Base-by-base conservation (phyloP, 2,113 vertebrate genomes). In the Gymnogyps californianus region DNA sequence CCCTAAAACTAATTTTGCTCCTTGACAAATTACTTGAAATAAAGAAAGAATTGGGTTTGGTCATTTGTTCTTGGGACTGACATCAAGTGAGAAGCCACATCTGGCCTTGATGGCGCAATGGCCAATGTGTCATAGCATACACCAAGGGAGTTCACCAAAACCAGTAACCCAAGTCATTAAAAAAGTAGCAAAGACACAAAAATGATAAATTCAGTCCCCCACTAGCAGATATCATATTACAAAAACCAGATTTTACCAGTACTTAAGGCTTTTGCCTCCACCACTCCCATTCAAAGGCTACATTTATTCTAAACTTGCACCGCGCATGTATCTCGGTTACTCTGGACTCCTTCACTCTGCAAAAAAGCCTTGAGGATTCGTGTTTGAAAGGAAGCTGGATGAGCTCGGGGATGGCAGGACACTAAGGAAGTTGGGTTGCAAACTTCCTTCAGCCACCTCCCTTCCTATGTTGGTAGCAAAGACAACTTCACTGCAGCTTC, bases 41-140 rank as follows among this genome's bases (percentile, higher is more conserved):
- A 38, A 93, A 90, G 88, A 9, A 85, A 85, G 54, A 58, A 70
- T 38, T 2, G 7, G 72, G 54, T 36, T 26, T 44, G 58, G 13
- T 34, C 11, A 16, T 72, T 90, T 86, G 44, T 42, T 89, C 75
- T 61, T 0, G 2, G 54, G 52, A 40, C 20, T 77, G 62, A 40
- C 40, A 49, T 13, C 5, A 36, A 74, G n/a, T 10, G 40, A 88
- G 67, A 74, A 80, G 79, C 51, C 46, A 46, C 31, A 34, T 55
- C 13, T 76, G 62, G 38, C 28, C 59, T 78, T 28, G 42, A 22
- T 19, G 65, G 46, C 11, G 46, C 69, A 59, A 28, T 0, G 31
- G 40, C 14, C 59, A 54, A 16, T 0, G 6, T 15, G 13, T 28
- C 24, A 10, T 1, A 52, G 79, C 2, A 7, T 1, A 31, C n/a